Base-by-base conservation (phyloP, 2,113 vertebrate genomes). In the Dromiciops gliroides region DNA sequence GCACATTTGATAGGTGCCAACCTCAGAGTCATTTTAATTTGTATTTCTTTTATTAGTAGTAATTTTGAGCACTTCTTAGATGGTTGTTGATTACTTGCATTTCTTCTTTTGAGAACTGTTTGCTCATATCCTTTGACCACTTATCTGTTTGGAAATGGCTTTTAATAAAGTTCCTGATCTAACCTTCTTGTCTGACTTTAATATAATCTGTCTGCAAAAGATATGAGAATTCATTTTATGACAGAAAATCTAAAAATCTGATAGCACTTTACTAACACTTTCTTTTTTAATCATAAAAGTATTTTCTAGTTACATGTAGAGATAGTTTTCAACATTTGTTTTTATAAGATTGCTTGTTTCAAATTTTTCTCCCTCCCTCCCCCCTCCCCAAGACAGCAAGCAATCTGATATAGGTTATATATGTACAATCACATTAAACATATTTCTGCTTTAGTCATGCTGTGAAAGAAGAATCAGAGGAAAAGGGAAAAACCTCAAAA, bases 81-180 rank as follows among this genome's bases (percentile, higher is more conserved):
- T 44, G 67, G 67, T 44, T 83, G 16, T 44, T 23, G 6, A 83
- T 44, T 44, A 16, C 37, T 83, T 44, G 16, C 67, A 83, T 83
- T 83, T 83, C 67, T 83, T 83, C 67, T 83, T 83, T 83, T n/a
- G 67, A 44, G 16, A 44, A 23, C 67, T 44, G 19, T 83, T 83
- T 83, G 16, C 44, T 83, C 67, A 83, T 83, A 83, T 83, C 67
- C 67, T 44, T 44, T 83, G 37, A 83, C n/a, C 19, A 23, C n/a
- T 83, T 83, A 83, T 83, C 67, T 83, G 8, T 7, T 83, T 83
- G 67, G 67, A 44, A 23, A 83, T 44, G 37, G 16, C n/a, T 83
- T 83, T 83, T 83, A 83, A 83, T 83, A 83, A 83, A 83, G n/a
- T 83, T 83, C n/a, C n/a, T 83, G n/a, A 83, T 83, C n/a, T 83